Evolutionary conservation across 1,140 invertebrate genomes (phyloP).

Genomic region (Lanistes nyassanus): DNA sequence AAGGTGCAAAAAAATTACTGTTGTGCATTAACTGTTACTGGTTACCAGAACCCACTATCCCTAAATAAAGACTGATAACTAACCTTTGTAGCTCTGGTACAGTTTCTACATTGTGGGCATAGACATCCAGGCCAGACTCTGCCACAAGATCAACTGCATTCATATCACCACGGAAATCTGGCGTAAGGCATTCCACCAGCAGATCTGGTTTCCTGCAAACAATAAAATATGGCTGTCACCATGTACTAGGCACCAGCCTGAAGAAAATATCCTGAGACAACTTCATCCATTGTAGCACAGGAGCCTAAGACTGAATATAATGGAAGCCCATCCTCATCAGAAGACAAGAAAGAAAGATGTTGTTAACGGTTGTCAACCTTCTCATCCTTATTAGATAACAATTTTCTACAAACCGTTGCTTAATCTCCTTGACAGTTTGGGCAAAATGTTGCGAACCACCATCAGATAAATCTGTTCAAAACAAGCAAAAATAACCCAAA

Average conservation of each 20-base stretch:
- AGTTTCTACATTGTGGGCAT: conserved; percentile 78
- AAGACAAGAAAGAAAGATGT: no score
- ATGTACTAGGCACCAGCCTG: no score
- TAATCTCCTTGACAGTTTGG: conserved; percentile 81
- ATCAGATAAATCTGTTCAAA: conserved; percentile 82
- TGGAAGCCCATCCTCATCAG: no score
- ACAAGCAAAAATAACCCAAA: not conserved
- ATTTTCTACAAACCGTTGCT: conserved; percentile 73
- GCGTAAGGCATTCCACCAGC: conserved; percentile 95
- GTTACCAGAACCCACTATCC: no score
- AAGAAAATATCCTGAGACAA: no score
- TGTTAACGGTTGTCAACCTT: no score
- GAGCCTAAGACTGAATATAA: no score
- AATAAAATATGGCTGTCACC: not conserved
- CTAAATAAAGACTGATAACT: conserved; percentile 74
- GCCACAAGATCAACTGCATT: conserved; percentile 82
- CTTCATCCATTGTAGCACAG: no score
- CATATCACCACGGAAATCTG: conserved; percentile 91
- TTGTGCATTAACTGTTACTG: no score
- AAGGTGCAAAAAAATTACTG: no score
- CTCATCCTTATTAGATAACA: no score
- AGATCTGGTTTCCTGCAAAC: conserved; percentile 63
- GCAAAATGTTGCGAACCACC: conserved; percentile 93
- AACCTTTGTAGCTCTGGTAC: conserved; percentile 80
- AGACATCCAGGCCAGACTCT: conserved; percentile 75